Conservation (phyloP, 92 coral and sea anemone species). For the Paramuricea clavata region DNA sequence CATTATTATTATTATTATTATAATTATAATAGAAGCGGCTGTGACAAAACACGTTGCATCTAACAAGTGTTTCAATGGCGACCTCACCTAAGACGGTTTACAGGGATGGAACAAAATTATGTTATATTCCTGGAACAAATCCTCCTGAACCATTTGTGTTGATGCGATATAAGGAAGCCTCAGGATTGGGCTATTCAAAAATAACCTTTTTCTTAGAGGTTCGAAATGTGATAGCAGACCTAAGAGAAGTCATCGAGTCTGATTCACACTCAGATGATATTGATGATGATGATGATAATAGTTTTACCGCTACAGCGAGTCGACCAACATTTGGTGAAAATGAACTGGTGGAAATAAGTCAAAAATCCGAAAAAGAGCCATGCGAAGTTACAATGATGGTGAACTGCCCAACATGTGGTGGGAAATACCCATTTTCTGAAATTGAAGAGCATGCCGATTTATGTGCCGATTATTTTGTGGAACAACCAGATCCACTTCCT, state of each 20-base stretch:
- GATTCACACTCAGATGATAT: slow-evolving; percentile 1
- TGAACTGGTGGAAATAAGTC: neutral
- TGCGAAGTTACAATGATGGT: neutral
- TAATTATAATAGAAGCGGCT: no score
- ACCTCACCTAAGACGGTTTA: no score
- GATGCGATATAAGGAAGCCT: slow-evolving; percentile 52
- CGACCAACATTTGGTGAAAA: neutral
- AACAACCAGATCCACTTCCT: slow-evolving; percentile 53
- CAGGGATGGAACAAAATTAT: slow-evolving; percentile 1
- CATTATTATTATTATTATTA: no score
- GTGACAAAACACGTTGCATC: no score
- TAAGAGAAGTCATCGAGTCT: neutral
- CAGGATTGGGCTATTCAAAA: slow-evolving; percentile 60
- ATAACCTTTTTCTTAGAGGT: slow-evolving; percentile 29
- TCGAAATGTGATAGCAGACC: neutral
- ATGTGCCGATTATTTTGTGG: slow-evolving; percentile 54
- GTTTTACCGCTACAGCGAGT: neutral
- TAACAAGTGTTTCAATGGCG: no score
- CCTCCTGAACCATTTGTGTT: slow-evolving; percentile 51
- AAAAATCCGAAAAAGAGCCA: neutral
- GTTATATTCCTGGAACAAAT: slow-evolving; percentile 53
- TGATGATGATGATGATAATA: neutral
- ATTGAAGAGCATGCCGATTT: slow-evolving; percentile 63
- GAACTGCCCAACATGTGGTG: slow-evolving; percentile 44
- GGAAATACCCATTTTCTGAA: slow-evolving; percentile 45